A percentile compares a stretch with the other conserved stretches of the same genome.
Conservation (phyloP, 2,113 vertebrate species). For the Brachyhypopomus occidentalis region DNA sequence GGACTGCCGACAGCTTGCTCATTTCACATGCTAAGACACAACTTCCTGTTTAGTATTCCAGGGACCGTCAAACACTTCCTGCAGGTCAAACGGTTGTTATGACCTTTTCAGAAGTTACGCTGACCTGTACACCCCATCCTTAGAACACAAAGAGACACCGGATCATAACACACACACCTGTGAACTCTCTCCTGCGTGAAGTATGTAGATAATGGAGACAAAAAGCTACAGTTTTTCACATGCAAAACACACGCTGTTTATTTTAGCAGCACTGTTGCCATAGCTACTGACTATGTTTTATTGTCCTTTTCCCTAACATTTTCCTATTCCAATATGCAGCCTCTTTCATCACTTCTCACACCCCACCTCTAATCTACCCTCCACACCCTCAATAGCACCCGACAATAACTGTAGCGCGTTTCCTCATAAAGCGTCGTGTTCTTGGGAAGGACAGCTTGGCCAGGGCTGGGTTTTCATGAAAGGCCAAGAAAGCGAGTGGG, state of each 20-base stretch:
- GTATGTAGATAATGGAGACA: not conserved
- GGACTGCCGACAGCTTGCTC: slow-evolving; percentile 54
- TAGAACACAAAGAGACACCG: slow-evolving; percentile 1
- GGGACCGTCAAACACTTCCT: slow-evolving; percentile 68
- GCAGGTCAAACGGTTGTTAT: slow-evolving; percentile 39
- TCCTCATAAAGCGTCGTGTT: slow-evolving; percentile 50
- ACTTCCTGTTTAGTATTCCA: slow-evolving; percentile 70
- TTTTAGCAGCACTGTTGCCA: slow-evolving; percentile 62
- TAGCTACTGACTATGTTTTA: slow-evolving; percentile 59
- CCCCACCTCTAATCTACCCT: not conserved
- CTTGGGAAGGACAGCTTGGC: slow-evolving; percentile 35
- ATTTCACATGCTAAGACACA: slow-evolving; percentile 48
- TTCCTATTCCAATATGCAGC: slow-evolving; percentile 22
- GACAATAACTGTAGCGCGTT: slow-evolving; percentile 69
- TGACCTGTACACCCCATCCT: slow-evolving; percentile 10
- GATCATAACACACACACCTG: slow-evolving; percentile 24
- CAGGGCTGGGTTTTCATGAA: slow-evolving; percentile 41
- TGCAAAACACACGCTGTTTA: slow-evolving; percentile 61
- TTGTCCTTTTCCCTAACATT: not conserved
- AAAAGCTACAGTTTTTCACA: not conserved
- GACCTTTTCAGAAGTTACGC: slow-evolving; percentile 3
- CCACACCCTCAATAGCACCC: slow-evolving; percentile 57
- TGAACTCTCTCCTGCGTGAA: not conserved
- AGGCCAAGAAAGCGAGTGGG: slow-evolving; percentile 11
- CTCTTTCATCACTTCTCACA: not conserved